Percentiles rank a stretch among this genome's conserved stretches.
phyloP scores from a whole-genome alignment of 2,797 vertebrate genomes.

The Coracias cyanogaster region DNA sequence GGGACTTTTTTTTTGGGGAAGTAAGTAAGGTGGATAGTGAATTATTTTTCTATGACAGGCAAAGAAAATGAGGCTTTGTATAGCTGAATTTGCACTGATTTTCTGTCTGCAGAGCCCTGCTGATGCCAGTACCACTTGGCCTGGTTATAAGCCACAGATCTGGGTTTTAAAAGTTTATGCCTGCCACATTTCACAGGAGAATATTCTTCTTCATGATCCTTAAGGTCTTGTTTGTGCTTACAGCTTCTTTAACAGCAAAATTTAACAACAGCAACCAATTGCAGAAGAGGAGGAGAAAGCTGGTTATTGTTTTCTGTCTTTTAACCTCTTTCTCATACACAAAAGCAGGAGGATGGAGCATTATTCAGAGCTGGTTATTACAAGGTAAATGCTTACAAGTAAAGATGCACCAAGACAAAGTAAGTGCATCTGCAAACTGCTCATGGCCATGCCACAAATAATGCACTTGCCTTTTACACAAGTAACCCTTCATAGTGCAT shows the following conservation, averaged over 20 bases:
- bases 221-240: not conserved
- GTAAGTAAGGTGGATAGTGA: not conserved
- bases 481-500: constrained; percentile 61
- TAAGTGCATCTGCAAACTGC: constrained; percentile 58
- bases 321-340: not conserved
- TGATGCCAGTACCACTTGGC: not conserved
- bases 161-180: not conserved
- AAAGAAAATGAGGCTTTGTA: not conserved
- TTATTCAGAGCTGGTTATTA: constrained; percentile 46
- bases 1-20: not conserved
- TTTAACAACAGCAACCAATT: not conserved
- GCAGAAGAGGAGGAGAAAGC: not conserved
- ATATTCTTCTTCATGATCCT: not conserved
- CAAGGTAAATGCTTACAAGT: constrained; percentile 46
- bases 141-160: not conserved
- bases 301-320: constrained; percentile 4
- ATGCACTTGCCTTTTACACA: constrained; percentile 66
- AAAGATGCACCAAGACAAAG: constrained; percentile 64
- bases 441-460: constrained; percentile 44
- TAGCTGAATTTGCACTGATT: not conserved
- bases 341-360: not conserved
- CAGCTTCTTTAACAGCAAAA: not conserved
- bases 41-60: not conserved
- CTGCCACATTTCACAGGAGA: not conserved
- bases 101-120: not conserved